These are phyloP conservation scores for Nettapus auritus DNA, from an alignment of 2,113 vertebrate species.

Conservation along the genomic window DNA sequence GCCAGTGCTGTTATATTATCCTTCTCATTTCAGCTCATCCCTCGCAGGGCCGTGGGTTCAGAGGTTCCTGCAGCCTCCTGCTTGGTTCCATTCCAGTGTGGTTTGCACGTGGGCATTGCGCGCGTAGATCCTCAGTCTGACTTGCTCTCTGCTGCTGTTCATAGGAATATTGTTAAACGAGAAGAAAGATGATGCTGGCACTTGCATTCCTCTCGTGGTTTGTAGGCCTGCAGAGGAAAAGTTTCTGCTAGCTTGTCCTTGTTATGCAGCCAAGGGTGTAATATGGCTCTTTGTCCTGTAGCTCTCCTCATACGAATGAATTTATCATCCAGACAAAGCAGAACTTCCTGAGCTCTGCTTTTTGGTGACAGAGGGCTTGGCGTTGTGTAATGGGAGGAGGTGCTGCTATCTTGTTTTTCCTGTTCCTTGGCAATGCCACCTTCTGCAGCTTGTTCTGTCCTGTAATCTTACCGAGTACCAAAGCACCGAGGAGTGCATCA, in stretches of 20 bases:
- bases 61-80: background rate
- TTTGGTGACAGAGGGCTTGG: background rate
- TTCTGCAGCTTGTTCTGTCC: conserved; percentile 27
- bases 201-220: background rate
- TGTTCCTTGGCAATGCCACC: conserved; percentile 8
- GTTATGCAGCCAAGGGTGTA: background rate
- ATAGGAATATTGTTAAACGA: background rate
- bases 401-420: conserved; percentile 37
- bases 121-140: background rate
- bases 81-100: background rate
- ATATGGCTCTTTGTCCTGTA: background rate
- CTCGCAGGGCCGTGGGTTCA: background rate
- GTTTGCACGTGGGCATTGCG: background rate
- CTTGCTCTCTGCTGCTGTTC: background rate
- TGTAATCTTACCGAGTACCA: background rate
- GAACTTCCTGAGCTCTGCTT: conserved; percentile 1
- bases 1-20: background rate
- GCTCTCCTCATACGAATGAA: background rate
- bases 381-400: background rate
- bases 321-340: conserved; percentile 30
- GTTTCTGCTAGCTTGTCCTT: conserved; percentile 12
- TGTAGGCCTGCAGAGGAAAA: background rate
- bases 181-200: background rate
- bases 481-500: background rate
- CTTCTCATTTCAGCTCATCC: background rate